Evolutionary conservation across 2,888 invertebrate species (phyloP), one percentile per base, ranked within the genome.

Genomic region (Parnassius mnemosyne): DNA sequence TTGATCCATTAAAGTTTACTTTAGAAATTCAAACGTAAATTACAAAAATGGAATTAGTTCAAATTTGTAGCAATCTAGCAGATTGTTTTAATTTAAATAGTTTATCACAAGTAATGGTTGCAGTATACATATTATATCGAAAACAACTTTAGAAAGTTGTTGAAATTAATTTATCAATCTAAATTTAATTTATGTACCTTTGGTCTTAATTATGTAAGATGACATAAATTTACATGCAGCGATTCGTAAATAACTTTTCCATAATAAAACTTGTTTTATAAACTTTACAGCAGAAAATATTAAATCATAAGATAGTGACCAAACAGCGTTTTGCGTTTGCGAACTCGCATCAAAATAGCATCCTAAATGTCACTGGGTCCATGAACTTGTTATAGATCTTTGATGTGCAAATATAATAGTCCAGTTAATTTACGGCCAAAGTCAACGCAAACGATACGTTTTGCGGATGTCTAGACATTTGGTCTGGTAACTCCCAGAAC

Each of bases 281-380:
- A 7, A 7, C 7, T 34, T 34, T 34, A 34, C 34, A 34, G 5
- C 34, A 34, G 34, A 34, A 34, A 7, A 34, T 7, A 34, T 34
- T 49, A 13, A 49, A 49, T 49, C 13, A 49, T 49, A 3, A 12
- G 13, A 11, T 13, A 49, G 7, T 49, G 10, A 13, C 49, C 9
- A 49, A 49, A 49, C 49, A 49, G 13, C 49, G 9, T 13, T 13
- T 44, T 53, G 13, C n/a, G 49, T 56, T 61, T 65, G 57, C 63
- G 54, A 60, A 60, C 59, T 49, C 13, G 68, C 65, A 13, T 75
- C 69, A 68, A 82, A 85, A 87, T 85, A 86, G 80, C 80, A 69
- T 69, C 70, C 73, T 80, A 87, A 87, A 89, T 87, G 85, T 84
- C 84, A 84, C 68, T 79, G 75, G 81, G 75, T 83, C 79, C 84